Evolutionary conservation across 2,113 vertebrate species (phyloP).

Genomic region (Scartelaos histophorus): DNA sequence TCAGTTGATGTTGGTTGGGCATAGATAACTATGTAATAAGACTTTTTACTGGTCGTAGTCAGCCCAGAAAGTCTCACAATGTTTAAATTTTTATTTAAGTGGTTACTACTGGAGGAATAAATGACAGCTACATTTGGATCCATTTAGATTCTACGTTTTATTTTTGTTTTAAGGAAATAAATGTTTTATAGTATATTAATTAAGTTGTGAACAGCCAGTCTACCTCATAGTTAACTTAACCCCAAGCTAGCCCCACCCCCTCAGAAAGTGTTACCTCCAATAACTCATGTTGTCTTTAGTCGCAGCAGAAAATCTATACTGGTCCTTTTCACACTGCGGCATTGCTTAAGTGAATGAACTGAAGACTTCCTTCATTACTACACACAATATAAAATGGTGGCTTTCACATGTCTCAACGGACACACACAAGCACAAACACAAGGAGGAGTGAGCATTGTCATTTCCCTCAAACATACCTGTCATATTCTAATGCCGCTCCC

Average conservation of each 20-base stretch:
- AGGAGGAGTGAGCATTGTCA: background rate
- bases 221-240: background rate
- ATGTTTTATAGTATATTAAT: no score
- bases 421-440: background rate
- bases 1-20: no score
- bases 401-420: background rate
- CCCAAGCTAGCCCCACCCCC: background rate
- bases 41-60: no score
- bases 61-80: no score
- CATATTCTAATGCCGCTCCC: background rate
- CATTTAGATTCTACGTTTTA: no score
- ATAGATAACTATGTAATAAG: no score
- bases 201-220: background rate
- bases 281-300: background rate
- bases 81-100: no score
- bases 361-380: background rate
- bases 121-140: no score
- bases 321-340: background rate
- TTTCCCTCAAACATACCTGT: background rate
- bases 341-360: background rate
- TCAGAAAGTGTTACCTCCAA: background rate
- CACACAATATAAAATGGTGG: conserved; percentile 4
- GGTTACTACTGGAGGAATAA: no score
- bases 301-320: conserved; percentile 5
- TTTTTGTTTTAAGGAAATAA: no score